Percentiles rank a stretch among this genome's conserved stretches.
Conservation (phyloP, 2,113 vertebrate species). For the Lamprotornis superbus region DNA sequence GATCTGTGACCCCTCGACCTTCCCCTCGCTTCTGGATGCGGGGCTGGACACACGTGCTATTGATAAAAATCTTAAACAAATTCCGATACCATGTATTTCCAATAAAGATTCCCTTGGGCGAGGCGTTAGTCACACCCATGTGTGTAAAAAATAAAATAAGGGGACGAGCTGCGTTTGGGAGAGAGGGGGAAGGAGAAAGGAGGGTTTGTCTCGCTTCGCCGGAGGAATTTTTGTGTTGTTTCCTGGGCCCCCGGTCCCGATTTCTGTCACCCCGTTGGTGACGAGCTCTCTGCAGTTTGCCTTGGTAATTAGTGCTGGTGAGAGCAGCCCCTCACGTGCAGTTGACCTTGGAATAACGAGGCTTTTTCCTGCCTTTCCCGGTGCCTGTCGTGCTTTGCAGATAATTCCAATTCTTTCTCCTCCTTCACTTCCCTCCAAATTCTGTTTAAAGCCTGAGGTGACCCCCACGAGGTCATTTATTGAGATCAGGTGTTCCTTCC, state of each 20-base stretch:
- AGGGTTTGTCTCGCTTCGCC: slow-evolving; percentile 38
- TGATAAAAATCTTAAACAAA: slow-evolving; percentile 86
- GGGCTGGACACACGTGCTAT: slow-evolving; percentile 88
- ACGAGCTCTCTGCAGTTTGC: background rate
- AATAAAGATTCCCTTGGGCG: slow-evolving; percentile 70
- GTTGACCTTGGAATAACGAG: background rate
- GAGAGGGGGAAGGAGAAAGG: slow-evolving; percentile 31
- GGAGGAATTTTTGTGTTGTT: background rate
- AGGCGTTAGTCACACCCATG: slow-evolving; percentile 84
- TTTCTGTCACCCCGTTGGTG: background rate
- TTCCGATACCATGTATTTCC: slow-evolving; percentile 66
- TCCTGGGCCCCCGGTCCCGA: background rate
- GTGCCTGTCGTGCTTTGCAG: background rate
- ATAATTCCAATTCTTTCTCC: background rate
- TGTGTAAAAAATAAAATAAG: slow-evolving; percentile 49
- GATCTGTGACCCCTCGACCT: slow-evolving; percentile 78
- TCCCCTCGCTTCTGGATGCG: slow-evolving; percentile 64
- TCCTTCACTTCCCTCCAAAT: background rate
- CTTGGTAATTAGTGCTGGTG: background rate
- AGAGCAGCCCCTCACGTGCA: background rate
- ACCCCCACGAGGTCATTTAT: background rate
- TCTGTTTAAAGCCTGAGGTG: background rate
- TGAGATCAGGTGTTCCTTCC: background rate
- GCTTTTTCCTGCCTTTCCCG: background rate
- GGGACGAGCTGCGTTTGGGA: background rate